Evolutionary conservation across 2,888 invertebrate genomes (phyloP).

Genomic region (Halictus ligatus): DNA sequence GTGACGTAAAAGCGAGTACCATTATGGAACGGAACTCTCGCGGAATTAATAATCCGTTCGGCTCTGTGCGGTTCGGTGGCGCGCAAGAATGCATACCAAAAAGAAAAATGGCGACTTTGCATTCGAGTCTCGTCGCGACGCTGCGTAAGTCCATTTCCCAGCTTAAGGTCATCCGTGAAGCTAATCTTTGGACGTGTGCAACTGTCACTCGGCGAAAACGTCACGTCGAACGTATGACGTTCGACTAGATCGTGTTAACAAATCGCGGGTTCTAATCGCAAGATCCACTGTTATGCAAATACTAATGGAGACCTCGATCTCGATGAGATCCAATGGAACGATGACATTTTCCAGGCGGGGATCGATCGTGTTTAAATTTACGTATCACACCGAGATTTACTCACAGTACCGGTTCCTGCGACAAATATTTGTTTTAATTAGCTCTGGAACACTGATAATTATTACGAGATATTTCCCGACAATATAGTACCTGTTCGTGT

Average conservation of each 20-base stretch:
- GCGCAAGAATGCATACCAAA: constrained; percentile 6
- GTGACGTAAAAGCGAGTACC: neutral
- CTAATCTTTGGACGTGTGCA: constrained; percentile 3
- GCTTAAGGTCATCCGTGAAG: constrained; percentile 33
- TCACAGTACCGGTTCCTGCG: neutral
- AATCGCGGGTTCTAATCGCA: neutral
- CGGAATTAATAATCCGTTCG: neutral
- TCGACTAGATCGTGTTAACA: neutral
- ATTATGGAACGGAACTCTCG: neutral
- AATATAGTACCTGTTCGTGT: neutral
- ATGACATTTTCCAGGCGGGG: neutral
- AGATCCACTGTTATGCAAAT: constrained; percentile 1
- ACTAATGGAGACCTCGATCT: neutral
- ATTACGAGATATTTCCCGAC: neutral
- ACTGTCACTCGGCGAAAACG: neutral
- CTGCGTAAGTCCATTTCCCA: constrained; percentile 21
- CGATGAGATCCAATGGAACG: neutral
- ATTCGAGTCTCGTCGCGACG: neutral
- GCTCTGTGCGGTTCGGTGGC: neutral
- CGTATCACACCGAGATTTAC: neutral
- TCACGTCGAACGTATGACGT: neutral
- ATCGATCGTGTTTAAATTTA: neutral
- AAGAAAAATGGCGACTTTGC: neutral
- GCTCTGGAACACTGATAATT: neutral
- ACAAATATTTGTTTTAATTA: neutral